Percentiles rank a stretch among this genome's conserved stretches.
phyloP scores from a whole-genome alignment of 2,888 invertebrate genomes.

The Apoderus coryli region DNA sequence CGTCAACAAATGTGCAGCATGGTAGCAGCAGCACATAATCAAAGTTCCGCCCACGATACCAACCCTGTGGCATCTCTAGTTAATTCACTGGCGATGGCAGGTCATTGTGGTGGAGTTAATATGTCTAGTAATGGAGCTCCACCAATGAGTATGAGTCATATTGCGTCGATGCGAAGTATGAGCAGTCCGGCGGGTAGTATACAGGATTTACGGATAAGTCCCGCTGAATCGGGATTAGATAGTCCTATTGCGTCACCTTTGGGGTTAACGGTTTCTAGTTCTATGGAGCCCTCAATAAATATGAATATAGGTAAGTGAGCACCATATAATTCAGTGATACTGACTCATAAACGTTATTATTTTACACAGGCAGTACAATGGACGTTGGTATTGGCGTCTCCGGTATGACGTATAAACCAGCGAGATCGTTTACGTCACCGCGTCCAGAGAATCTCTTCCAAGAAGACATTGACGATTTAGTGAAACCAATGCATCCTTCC shows the following conservation, averaged over 20 bases:
- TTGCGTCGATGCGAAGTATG: constrained; percentile 31
- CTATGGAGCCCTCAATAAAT: constrained; percentile 33
- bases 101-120: constrained; percentile 28
- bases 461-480: constrained; percentile 46
- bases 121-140: constrained; percentile 30
- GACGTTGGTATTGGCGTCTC: constrained; percentile 43
- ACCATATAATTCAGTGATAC: background rate
- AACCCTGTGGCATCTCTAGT: constrained; percentile 32
- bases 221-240: constrained; percentile 39
- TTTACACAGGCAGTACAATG: constrained; percentile 34
- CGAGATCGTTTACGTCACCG: constrained; percentile 45
- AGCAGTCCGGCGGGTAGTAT: constrained; percentile 34
- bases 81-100: constrained; percentile 31
- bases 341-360: background rate
- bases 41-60: constrained; percentile 39
- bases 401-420: constrained; percentile 51
- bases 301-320: constrained; percentile 22
- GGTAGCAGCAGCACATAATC: constrained; percentile 49
- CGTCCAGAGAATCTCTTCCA: constrained; percentile 46
- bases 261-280: constrained; percentile 40
- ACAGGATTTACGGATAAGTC: constrained; percentile 33
- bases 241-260: constrained; percentile 43
- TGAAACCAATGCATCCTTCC: constrained; percentile 42
- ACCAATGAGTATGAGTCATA: constrained; percentile 30
- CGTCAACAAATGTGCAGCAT: constrained; percentile 78